Conservation (phyloP, 2,888 invertebrate species). For the Sphinx pinastri region DNA sequence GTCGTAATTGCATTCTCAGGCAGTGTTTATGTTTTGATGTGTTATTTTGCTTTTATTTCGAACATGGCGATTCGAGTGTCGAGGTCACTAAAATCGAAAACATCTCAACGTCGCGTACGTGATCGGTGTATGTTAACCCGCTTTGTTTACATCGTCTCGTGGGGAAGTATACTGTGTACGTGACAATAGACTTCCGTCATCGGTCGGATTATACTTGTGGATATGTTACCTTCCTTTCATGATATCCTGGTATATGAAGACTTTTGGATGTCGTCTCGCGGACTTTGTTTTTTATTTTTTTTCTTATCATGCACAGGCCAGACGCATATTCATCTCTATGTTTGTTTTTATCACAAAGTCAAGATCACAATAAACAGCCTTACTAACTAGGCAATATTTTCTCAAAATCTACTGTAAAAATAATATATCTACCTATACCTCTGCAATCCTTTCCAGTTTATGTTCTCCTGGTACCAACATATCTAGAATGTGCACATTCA, state of each 20-base stretch:
- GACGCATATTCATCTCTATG: background rate
- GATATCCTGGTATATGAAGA: conserved; percentile 52
- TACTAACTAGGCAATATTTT: background rate
- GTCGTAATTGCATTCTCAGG: conserved; percentile 17
- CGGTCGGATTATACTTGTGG: conserved; percentile 51
- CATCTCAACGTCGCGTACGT: conserved; percentile 51
- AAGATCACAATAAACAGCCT: background rate
- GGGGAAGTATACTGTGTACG: conserved; percentile 11
- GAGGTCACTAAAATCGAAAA: conserved; percentile 49
- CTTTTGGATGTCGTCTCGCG: conserved; percentile 1
- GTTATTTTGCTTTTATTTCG: background rate
- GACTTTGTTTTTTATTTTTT: conserved; percentile 12
- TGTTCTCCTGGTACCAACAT: background rate
- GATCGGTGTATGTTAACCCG: conserved; percentile 44
- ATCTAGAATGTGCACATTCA: conserved; percentile 1
- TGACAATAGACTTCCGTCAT: conserved; percentile 40
- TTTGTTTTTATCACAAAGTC: conserved; percentile 5
- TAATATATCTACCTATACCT: background rate
- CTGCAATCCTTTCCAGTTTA: background rate
- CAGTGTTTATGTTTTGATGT: conserved; percentile 11
- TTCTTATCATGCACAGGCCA: background rate
- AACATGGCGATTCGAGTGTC: conserved; percentile 32
- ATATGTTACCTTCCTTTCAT: conserved; percentile 45
- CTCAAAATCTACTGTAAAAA: background rate
- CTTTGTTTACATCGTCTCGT: conserved; percentile 30